Percentiles rank a stretch among this genome's conserved stretches.
phyloP scores from a whole-genome alignment of 2,113 vertebrate genomes.

The Rhabdomys dilectus region DNA sequence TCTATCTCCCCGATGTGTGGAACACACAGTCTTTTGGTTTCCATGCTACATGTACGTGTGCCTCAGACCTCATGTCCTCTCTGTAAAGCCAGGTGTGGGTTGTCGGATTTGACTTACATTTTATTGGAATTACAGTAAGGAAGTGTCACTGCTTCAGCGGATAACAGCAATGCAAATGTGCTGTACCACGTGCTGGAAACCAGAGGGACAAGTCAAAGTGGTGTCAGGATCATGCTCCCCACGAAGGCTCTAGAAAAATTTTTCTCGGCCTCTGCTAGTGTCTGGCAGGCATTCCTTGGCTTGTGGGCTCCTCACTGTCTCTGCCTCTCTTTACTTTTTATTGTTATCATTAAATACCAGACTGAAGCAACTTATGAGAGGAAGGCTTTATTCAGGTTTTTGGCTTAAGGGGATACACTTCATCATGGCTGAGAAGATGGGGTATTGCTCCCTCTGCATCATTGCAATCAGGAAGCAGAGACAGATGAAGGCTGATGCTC shows the following conservation, averaged over 20 bases:
- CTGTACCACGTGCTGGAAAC: too few species aligned
- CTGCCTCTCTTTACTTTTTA: background rate
- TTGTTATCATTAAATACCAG: background rate
- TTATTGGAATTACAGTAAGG: background rate
- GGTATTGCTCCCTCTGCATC: background rate
- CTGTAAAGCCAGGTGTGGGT: rapidly evolving
- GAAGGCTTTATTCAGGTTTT: background rate
- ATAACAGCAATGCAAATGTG: background rate
- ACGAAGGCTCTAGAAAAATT: background rate
- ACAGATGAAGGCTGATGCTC: background rate
- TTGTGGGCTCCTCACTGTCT: background rate
- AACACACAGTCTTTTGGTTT: background rate
- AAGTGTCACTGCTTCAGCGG: background rate
- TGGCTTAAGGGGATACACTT: background rate
- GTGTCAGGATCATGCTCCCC: background rate
- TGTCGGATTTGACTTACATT: background rate
- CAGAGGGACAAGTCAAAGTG: too few species aligned
- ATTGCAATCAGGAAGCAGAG: background rate
- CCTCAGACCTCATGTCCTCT: background rate
- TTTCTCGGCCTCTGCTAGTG: background rate
- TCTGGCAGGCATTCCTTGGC: background rate
- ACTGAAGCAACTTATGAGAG: background rate
- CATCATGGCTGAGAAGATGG: background rate
- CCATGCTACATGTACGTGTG: background rate
- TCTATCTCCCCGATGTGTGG: background rate